These are phyloP conservation scores for Zygothrica quintamaculata DNA, from an alignment of 2,888 invertebrate species.

Conservation along the genomic window DNA sequence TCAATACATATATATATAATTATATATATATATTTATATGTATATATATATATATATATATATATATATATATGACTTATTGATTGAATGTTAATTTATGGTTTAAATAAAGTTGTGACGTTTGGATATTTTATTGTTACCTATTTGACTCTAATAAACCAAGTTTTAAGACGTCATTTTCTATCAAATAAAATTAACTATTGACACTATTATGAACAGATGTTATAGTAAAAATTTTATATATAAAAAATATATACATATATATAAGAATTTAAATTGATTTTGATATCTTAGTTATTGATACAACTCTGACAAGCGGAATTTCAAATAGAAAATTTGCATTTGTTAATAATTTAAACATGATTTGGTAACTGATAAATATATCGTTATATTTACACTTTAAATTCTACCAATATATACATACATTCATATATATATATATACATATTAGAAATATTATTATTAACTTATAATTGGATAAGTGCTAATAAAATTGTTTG, in stretches of 20 bases:
- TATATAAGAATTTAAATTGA: neutral
- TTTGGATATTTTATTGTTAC: slow-evolving; percentile 24
- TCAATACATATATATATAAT: slow-evolving; percentile 46
- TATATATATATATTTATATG: slow-evolving; percentile 11
- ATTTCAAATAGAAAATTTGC: slow-evolving; percentile 22
- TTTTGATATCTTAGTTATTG: slow-evolving; percentile 41
- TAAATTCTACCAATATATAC: slow-evolving; percentile 18
- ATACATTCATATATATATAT: neutral
- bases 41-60: slow-evolving; percentile 48
- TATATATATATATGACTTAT: slow-evolving; percentile 5
- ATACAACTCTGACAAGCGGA: slow-evolving; percentile 39
- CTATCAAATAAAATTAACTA: too few relatives aligned
- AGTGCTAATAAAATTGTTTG: slow-evolving; percentile 47
- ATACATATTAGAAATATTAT: neutral
- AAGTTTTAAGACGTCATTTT: too few relatives aligned
- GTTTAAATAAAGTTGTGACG: slow-evolving; percentile 59
- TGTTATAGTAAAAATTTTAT: neutral
- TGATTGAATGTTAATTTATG: slow-evolving; percentile 66
- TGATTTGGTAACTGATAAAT: slow-evolving; percentile 47
- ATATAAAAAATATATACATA: neutral
- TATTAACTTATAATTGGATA: neutral
- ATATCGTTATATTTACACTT: slow-evolving; percentile 20
- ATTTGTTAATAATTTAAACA: slow-evolving; percentile 61
- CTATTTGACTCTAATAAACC: neutral
- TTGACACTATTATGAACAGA: neutral